Percentiles rank a stretch among this genome's conserved stretches.
These are phyloP conservation scores for Sminthurides aquaticus DNA, from an alignment of 2,888 invertebrate genomes.

Conservation along the genomic window DNA sequence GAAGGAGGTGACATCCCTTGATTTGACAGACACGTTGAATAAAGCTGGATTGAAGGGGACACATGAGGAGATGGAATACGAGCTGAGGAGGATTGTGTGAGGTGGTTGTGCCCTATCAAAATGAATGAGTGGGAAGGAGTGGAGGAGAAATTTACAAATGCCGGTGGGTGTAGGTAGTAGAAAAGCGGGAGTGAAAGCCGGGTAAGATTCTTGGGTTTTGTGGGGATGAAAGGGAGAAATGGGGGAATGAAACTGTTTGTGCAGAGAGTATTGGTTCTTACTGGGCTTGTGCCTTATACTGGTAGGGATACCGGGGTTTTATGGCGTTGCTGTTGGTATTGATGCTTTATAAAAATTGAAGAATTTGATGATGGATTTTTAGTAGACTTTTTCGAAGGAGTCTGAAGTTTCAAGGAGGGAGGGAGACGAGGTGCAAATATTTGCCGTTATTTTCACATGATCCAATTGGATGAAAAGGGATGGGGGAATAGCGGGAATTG, in stretches of 20 bases:
- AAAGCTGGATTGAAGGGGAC: background rate
- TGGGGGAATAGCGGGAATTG: background rate
- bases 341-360: too few relatives aligned
- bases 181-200: constrained; percentile 16
- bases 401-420: too few relatives aligned
- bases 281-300: too few relatives aligned
- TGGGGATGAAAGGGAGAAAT: background rate
- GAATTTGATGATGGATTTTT: background rate
- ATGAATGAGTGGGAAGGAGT: too few relatives aligned
- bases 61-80: background rate
- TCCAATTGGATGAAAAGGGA: background rate
- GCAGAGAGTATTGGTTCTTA: too few relatives aligned
- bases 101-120: too few relatives aligned
- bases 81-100: too few relatives aligned
- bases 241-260: too few relatives aligned
- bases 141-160: too few relatives aligned
- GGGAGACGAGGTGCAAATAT: background rate
- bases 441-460: background rate
- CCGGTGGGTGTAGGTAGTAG: too few relatives aligned
- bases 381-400: background rate
- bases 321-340: too few relatives aligned
- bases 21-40: background rate
- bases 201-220: background rate
- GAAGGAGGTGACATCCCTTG: background rate
- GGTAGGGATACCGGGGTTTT: too few relatives aligned